Conservation (phyloP, 2,113 vertebrate genomes). For the Oncorhynchus tshawytscha region DNA sequence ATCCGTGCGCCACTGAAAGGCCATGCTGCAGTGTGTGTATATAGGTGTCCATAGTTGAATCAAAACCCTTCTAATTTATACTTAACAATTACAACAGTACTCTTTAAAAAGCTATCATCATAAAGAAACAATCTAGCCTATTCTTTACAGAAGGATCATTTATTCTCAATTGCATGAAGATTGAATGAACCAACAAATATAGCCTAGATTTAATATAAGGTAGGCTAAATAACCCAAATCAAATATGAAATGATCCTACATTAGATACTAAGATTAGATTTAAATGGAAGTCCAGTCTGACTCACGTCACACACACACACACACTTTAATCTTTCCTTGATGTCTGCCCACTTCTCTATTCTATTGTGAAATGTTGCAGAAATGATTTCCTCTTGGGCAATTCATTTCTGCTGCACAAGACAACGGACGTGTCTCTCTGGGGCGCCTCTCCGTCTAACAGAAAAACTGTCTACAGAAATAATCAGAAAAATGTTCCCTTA, state of each 20-base stretch:
- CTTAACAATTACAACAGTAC: slow-evolving; percentile 37
- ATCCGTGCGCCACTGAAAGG: slow-evolving; percentile 52
- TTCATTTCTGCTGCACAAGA: slow-evolving; percentile 22
- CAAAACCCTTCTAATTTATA: slow-evolving; percentile 8
- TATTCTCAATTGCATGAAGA: slow-evolving; percentile 10
- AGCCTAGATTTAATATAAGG: no score
- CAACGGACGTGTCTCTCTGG: slow-evolving; percentile 8
- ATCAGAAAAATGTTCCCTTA: slow-evolving; percentile 20
- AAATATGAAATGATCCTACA: neutral
- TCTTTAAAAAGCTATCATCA: neutral
- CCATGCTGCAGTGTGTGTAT: slow-evolving; percentile 29
- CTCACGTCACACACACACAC: neutral
- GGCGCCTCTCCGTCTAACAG: neutral
- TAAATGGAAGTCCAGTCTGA: slow-evolving; percentile 2
- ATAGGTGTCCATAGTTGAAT: neutral
- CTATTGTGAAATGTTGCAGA: slow-evolving; percentile 20
- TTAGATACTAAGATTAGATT: neutral
- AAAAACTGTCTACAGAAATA: neutral
- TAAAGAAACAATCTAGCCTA: neutral
- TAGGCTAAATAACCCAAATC: slow-evolving; percentile 9
- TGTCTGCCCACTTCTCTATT: slow-evolving; percentile 16
- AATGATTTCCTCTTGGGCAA: slow-evolving; percentile 25
- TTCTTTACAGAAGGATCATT: neutral
- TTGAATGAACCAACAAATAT: no score
- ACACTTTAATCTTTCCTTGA: neutral